Evolutionary conservation across 2,113 vertebrate species (phyloP).

Genomic region (Heterotis niloticus): DNA sequence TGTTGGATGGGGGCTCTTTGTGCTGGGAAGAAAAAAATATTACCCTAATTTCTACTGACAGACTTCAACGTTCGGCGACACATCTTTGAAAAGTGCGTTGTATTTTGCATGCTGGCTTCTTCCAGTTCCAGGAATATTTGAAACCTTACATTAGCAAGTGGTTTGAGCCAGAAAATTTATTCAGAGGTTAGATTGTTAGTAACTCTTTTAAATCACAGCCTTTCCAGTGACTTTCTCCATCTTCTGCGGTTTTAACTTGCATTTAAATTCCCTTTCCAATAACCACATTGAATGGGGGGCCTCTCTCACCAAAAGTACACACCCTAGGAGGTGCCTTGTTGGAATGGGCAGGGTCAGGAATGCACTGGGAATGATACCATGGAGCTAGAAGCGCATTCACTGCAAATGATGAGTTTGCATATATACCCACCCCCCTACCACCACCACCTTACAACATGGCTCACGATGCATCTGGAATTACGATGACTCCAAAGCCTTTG

Average conservation of each 20-base stretch:
- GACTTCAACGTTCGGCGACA: background rate
- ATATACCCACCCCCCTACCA: background rate
- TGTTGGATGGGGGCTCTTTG: background rate
- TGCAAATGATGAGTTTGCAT: background rate
- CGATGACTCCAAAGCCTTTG: no score
- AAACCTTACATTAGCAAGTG: conserved; percentile 19
- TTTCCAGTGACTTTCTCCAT: background rate
- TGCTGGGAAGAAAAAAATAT: background rate
- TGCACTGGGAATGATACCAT: background rate
- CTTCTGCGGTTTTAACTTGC: no score
- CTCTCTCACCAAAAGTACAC: background rate
- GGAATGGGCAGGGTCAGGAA: background rate
- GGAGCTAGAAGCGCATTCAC: background rate
- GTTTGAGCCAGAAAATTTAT: background rate
- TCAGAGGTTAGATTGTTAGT: conserved; percentile 18
- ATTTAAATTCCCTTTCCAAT: background rate
- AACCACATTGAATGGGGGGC: background rate
- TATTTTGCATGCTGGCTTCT: background rate
- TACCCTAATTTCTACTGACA: background rate
- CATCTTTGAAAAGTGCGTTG: background rate
- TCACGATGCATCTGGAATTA: no score
- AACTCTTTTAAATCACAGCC: background rate
- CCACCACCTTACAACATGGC: background rate
- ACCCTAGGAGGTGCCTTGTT: background rate
- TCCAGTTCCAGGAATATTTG: background rate